A percentile compares a stretch with the other conserved stretches of the same genome.
These are phyloP conservation scores for Kuschelorhynchus macadamiae DNA, from an alignment of 2,888 invertebrate species.

Conservation along the genomic window DNA sequence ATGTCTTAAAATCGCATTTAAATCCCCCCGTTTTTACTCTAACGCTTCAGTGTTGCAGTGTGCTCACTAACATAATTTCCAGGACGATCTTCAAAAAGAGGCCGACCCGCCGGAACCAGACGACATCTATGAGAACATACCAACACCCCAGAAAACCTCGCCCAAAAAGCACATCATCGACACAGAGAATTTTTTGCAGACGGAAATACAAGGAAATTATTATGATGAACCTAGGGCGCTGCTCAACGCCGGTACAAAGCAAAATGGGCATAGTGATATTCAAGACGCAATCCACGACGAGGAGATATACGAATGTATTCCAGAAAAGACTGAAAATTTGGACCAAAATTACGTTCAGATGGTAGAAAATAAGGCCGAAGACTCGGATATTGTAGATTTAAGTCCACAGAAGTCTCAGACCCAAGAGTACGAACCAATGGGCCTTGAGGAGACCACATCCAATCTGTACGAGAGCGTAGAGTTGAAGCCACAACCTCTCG, in stretches of 20 bases:
- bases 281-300: conserved; percentile 29
- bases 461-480: conserved; percentile 52
- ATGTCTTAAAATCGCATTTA: conserved; percentile 4
- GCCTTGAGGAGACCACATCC: conserved; percentile 27
- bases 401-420: conserved; percentile 13
- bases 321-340: conserved; percentile 57
- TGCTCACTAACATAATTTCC: conserved; percentile 53
- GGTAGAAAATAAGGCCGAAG: conserved; percentile 47
- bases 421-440: conserved; percentile 38
- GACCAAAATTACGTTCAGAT: conserved; percentile 58
- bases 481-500: conserved; percentile 13
- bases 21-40: background rate
- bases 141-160: conserved; percentile 39
- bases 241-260: conserved; percentile 50
- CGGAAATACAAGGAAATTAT: conserved; percentile 57
- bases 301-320: conserved; percentile 57
- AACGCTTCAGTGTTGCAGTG: conserved; percentile 23
- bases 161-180: conserved; percentile 51
- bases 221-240: conserved; percentile 55
- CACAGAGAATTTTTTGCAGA: conserved; percentile 60
- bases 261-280: conserved; percentile 51
- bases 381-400: conserved; percentile 33
- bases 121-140: conserved; percentile 59
- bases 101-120: conserved; percentile 55
- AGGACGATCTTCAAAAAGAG: conserved; percentile 61